phyloP scores from a whole-genome alignment of 1,140 invertebrate species.

The Sitophilus oryzae region DNA sequence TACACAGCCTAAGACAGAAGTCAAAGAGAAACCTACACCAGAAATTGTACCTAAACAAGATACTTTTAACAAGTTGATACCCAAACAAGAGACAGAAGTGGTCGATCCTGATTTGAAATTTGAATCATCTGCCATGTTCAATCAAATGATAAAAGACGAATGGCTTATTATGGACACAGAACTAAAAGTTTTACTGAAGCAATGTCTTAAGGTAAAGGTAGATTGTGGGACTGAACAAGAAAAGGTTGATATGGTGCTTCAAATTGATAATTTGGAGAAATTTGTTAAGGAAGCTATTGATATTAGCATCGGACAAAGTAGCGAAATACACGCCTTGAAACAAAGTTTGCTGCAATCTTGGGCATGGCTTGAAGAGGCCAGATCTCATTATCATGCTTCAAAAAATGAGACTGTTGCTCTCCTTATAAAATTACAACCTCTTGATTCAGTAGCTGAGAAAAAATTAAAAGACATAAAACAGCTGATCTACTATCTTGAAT shows the following conservation, averaged over 20 bases:
- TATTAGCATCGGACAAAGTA: conserved; percentile 46
- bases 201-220: conserved; percentile 45
- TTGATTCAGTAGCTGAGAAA: conserved; percentile 53
- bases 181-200: conserved; percentile 51
- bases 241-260: conserved; percentile 46
- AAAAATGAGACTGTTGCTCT: conserved; percentile 51
- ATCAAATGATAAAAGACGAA: conserved; percentile 47
- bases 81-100: background rate
- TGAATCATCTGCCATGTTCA: conserved; percentile 37
- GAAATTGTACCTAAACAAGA: conserved; percentile 1
- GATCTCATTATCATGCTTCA: conserved; percentile 45
- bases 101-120: conserved; percentile 15
- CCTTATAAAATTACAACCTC: conserved; percentile 47
- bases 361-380: conserved; percentile 57
- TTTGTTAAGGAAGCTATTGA: conserved; percentile 52
- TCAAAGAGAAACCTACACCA: background rate
- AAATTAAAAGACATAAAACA: conserved; percentile 53
- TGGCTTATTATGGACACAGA: conserved; percentile 59
- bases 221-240: conserved; percentile 52
- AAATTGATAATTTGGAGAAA: conserved; percentile 41
- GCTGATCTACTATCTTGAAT: conserved; percentile 55
- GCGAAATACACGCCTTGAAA: conserved; percentile 51
- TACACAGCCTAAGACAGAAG: background rate
- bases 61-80: background rate
- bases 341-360: conserved; percentile 55